Conservation (phyloP, 1,140 invertebrate genomes). For the Aricia agestis region DNA sequence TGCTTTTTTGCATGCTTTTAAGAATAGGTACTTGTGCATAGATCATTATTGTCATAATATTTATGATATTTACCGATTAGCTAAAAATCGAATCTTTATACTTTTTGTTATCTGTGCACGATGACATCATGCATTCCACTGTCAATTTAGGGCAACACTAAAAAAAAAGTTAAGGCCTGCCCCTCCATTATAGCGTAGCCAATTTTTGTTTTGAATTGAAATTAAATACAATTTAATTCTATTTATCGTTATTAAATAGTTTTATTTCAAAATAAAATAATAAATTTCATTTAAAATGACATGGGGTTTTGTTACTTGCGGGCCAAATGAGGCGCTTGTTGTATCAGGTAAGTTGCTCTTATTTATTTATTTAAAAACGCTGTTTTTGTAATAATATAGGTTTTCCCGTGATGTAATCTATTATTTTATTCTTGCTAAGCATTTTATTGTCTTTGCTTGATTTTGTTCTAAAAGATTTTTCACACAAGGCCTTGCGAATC, state of each 20-base stretch:
- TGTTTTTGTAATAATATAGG: neutral
- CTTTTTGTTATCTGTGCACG: too few species aligned
- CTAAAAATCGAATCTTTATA: too few species aligned
- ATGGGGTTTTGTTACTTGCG: constrained; percentile 97
- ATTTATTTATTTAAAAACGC: neutral
- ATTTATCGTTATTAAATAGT: too few species aligned
- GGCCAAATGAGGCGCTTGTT: constrained; percentile 97
- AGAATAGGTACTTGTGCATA: too few species aligned
- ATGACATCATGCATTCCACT: neutral
- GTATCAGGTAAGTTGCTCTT: constrained; percentile 88
- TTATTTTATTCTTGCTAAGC: neutral
- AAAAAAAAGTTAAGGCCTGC: constrained; percentile 13
- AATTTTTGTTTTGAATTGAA: constrained; percentile 53
- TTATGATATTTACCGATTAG: too few species aligned
- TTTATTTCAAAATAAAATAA: too few species aligned
- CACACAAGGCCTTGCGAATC: too few species aligned
- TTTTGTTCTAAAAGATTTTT: too few species aligned
- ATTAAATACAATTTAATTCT: neutral
- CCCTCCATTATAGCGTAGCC: constrained; percentile 41
- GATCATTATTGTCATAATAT: too few species aligned
- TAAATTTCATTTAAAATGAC: constrained; percentile 77
- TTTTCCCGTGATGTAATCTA: neutral
- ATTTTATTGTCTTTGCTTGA: neutral
- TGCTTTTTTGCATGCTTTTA: too few species aligned
- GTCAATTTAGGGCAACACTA: neutral